Conservation (phyloP, 2,113 vertebrate species). For the Ageneiosus marmoratus region DNA sequence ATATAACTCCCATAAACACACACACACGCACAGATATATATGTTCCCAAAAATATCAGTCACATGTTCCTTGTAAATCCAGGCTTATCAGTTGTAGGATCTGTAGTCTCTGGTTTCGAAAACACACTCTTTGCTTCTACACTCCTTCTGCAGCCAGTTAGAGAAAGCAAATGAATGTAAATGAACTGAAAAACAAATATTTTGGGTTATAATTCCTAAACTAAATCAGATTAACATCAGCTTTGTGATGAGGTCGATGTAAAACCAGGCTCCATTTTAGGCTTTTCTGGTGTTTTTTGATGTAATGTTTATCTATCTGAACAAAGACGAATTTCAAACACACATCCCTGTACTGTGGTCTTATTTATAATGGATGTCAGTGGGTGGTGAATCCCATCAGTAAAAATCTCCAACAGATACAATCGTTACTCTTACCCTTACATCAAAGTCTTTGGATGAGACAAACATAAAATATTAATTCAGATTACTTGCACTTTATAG, state of each 20-base stretch:
- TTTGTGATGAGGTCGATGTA: background rate
- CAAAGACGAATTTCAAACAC: background rate
- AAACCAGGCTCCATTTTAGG: constrained; percentile 11
- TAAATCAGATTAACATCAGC: constrained; percentile 42
- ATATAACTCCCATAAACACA: constrained; percentile 16
- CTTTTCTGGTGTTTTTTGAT: background rate
- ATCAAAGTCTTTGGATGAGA: background rate
- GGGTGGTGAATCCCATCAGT: background rate
- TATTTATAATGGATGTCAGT: background rate
- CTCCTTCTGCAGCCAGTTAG: constrained; percentile 6
- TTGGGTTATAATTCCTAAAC: constrained; percentile 38
- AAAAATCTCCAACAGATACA: background rate
- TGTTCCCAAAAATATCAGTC: constrained; percentile 43
- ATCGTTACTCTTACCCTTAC: background rate
- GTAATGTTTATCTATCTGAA: background rate
- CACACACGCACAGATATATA: constrained; percentile 9
- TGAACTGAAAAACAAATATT: constrained; percentile 34
- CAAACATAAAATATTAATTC: background rate
- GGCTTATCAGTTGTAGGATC: constrained; percentile 38
- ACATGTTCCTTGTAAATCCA: constrained; percentile 48
- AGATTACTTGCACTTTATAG: background rate
- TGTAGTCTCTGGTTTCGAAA: constrained; percentile 34
- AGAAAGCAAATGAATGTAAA: constrained; percentile 34
- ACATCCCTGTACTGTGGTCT: background rate
- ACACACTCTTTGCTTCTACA: background rate